These are phyloP conservation scores for Lepilemur septentrionalis DNA, from an alignment of 2,797 vertebrate species.

Conservation along the genomic window DNA sequence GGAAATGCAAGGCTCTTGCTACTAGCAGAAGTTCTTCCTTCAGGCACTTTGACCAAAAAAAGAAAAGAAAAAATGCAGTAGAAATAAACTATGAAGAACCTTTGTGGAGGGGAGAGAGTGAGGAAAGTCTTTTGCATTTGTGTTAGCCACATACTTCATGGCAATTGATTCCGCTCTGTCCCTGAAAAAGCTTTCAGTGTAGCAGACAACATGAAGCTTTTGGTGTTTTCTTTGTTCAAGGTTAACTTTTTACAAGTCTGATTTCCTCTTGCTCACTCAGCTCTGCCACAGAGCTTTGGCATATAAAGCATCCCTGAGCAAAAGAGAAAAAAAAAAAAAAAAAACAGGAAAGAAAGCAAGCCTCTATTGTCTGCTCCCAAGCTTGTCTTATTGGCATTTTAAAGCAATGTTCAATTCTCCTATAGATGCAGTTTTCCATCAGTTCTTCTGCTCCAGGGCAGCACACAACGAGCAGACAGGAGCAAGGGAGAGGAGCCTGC, in stretches of 20 bases:
- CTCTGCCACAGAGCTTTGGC: constrained; percentile 36
- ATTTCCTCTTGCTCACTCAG: neutral
- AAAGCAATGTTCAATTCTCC: constrained; percentile 51
- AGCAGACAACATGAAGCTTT: constrained; percentile 9
- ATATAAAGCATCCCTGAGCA: constrained; percentile 61
- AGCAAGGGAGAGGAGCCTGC: neutral
- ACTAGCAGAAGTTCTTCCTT: neutral
- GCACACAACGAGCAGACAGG: constrained; percentile 30
- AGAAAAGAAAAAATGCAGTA: neutral
- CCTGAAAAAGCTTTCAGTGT: constrained; percentile 13
- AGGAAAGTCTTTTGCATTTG: neutral
- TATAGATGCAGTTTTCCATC: constrained; percentile 30
- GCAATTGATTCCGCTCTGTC: neutral
- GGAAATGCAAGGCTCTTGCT: neutral
- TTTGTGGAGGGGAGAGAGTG: neutral
- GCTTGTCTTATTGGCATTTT: constrained; percentile 58
- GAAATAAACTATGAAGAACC: neutral
- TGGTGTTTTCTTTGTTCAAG: constrained; percentile 51
- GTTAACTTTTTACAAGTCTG: constrained; percentile 63
- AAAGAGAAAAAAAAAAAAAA: constrained; percentile 63
- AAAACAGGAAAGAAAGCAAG: neutral
- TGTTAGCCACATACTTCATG: neutral
- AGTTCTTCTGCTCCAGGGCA: constrained; percentile 57
- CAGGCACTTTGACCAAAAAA: neutral
- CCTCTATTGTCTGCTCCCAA: constrained; percentile 69